phyloP scores from a whole-genome alignment of 2,113 vertebrate genomes.

The Parotia lawesii region DNA sequence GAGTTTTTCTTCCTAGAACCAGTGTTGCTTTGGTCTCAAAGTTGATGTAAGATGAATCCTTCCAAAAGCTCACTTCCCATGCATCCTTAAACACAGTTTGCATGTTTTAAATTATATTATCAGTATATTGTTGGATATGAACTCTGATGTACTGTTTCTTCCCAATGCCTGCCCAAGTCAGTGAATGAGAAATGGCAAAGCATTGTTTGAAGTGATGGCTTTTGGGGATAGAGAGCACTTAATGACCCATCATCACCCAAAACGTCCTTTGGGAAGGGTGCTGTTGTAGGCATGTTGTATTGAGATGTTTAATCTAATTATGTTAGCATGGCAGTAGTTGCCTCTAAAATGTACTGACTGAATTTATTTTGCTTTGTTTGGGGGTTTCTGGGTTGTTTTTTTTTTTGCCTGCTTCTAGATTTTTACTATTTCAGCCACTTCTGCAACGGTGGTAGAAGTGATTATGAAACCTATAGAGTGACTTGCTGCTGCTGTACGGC shows the following conservation, averaged over 20 bases:
- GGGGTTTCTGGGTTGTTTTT: accelerated
- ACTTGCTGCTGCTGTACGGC: background rate
- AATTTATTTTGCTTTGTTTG: background rate
- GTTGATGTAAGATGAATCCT: background rate
- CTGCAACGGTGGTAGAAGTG: accelerated
- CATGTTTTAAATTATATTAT: background rate
- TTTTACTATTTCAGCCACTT: background rate
- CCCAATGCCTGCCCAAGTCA: background rate
- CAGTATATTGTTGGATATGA: background rate
- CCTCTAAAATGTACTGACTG: background rate
- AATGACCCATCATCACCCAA: background rate
- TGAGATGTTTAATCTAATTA: background rate
- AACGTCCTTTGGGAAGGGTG: background rate
- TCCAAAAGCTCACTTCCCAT: background rate
- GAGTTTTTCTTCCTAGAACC: background rate
- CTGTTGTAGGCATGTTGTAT: background rate
- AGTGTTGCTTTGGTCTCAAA: background rate
- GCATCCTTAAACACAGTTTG: background rate
- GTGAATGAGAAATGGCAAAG: background rate
- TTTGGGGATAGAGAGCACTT: background rate
- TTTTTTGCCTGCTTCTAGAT: background rate
- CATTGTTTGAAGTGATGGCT: background rate
- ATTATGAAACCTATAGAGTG: background rate
- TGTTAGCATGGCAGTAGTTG: background rate
- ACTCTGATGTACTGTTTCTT: background rate